Conservation (phyloP, 2,888 invertebrate genomes). For the Pterostichus niger region DNA sequence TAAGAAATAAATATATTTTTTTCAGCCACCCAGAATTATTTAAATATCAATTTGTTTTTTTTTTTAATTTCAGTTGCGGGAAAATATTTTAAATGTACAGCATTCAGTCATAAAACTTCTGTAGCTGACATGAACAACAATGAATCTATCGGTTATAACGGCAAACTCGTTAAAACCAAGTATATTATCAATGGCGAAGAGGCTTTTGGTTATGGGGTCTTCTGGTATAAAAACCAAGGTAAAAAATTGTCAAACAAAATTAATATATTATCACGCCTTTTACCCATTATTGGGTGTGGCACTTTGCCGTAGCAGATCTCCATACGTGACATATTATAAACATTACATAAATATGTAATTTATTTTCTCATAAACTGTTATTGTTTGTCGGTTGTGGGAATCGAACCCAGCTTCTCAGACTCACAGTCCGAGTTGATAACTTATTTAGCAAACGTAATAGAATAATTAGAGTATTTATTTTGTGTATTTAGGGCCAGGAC, state of each 20-base stretch:
- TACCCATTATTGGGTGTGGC: too few species aligned
- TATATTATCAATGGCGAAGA: constrained; percentile 73
- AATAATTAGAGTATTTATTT: constrained; percentile 45
- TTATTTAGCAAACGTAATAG: too few species aligned
- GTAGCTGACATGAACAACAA: constrained; percentile 44
- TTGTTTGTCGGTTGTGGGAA: too few species aligned
- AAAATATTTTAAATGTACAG: constrained; percentile 17
- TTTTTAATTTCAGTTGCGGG: constrained; percentile 12
- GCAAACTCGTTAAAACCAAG: constrained; percentile 57
- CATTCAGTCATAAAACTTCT: constrained; percentile 30
- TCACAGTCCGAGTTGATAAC: too few species aligned
- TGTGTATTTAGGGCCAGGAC: constrained; percentile 42
- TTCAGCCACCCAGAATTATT: too few species aligned
- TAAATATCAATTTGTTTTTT: neutral
- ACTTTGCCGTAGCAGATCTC: too few species aligned
- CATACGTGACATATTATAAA: too few species aligned
- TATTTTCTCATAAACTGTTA: too few species aligned
- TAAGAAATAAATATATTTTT: too few species aligned
- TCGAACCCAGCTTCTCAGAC: too few species aligned
- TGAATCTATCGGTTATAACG: constrained; percentile 38
- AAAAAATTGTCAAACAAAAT: neutral
- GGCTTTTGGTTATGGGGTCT: constrained; percentile 75
- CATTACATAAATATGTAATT: too few species aligned
- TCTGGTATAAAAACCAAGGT: constrained; percentile 74
- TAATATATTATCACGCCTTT: too few species aligned